Conservation (phyloP, 2,113 vertebrate genomes). For the Pelmatolapia mariae region DNA sequence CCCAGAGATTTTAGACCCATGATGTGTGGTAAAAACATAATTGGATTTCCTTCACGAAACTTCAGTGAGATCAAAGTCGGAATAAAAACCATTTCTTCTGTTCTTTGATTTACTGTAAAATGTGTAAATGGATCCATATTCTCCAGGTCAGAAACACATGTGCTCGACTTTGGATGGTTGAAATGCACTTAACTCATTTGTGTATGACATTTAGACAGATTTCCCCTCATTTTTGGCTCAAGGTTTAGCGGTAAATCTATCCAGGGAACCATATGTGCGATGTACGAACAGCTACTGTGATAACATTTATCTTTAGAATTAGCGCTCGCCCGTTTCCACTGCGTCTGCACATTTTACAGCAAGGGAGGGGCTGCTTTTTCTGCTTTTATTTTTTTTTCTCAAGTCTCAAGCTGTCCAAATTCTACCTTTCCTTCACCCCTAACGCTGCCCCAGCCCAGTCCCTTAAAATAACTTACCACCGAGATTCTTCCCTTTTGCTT, state of each 20-base stretch:
- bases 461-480: constrained; percentile 8
- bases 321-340: constrained; percentile 29
- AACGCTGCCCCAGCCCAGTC: not conserved
- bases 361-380: not conserved
- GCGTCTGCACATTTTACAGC: constrained; percentile 23
- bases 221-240: not conserved
- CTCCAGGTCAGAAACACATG: not conserved
- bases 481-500: not conserved
- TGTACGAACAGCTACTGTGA: constrained; percentile 19
- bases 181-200: not conserved
- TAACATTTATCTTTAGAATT: constrained; percentile 54
- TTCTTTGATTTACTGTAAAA: not conserved
- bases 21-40: not conserved
- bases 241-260: constrained; percentile 1
- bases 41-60: not conserved
- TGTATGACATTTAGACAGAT: not conserved
- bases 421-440: constrained; percentile 39
- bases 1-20: not conserved
- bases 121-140: not conserved
- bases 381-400: not conserved
- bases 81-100: not conserved
- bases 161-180: not conserved
- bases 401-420: constrained; percentile 44
- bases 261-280: constrained; percentile 8
- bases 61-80: not conserved